A percentile compares a stretch with the other conserved stretches of the same genome.
These are phyloP conservation scores for Grantiella picta DNA, from an alignment of 2,113 vertebrate species.

Conservation along the genomic window DNA sequence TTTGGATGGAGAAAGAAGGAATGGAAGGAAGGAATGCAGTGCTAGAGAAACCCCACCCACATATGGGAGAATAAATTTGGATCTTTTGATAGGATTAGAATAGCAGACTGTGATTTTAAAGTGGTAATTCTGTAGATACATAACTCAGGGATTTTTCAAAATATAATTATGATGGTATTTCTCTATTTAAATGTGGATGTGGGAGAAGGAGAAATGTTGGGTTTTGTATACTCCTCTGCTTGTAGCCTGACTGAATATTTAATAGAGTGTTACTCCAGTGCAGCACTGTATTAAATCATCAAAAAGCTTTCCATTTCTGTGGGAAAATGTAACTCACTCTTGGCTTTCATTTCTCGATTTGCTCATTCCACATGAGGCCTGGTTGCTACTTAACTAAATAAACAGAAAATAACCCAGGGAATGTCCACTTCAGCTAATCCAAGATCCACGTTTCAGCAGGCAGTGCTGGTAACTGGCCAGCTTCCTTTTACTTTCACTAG, in stretches of 20 bases:
- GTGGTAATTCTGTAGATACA: constrained; percentile 25
- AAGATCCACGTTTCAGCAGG: not conserved
- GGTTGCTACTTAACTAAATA: constrained; percentile 56
- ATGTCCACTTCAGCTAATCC: not conserved
- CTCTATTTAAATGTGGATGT: constrained; percentile 26
- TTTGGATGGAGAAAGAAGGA: not conserved
- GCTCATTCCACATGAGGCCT: constrained; percentile 16
- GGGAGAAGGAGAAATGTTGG: not conserved
- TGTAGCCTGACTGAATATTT: not conserved
- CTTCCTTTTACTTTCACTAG: not conserved
- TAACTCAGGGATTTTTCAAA: constrained; percentile 64
- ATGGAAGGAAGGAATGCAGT: not conserved
- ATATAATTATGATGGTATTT: not conserved
- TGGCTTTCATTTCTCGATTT: not conserved
- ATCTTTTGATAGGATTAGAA: not conserved
- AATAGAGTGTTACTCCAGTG: not conserved
- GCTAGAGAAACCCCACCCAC: not conserved
- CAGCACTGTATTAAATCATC: constrained; percentile 23
- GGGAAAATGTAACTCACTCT: constrained; percentile 47
- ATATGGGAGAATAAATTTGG: not conserved
- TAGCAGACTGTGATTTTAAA: constrained; percentile 34
- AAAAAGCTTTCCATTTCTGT: constrained; percentile 33
- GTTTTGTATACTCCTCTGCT: not conserved
- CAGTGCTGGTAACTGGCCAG: not conserved
- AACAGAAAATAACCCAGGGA: constrained; percentile 10